Conservation (phyloP, 1,140 invertebrate genomes). For the Eufriesea mexicana region DNA sequence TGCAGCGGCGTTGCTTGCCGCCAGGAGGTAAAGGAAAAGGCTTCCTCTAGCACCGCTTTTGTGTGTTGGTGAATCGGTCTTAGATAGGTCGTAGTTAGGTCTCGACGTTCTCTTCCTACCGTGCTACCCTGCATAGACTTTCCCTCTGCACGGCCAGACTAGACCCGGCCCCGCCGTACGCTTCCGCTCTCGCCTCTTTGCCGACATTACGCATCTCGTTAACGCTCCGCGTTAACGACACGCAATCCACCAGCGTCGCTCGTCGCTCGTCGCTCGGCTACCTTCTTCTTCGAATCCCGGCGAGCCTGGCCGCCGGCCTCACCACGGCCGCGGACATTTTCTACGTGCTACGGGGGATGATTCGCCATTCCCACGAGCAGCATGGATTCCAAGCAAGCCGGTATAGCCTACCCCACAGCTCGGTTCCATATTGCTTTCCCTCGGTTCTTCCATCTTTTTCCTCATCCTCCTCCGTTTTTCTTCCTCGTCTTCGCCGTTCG, state of each 20-base stretch:
- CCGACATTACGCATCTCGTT: constrained; percentile 60
- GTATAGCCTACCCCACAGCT: not conserved
- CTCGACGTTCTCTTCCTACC: constrained; percentile 48
- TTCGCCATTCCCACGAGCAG: constrained; percentile 50
- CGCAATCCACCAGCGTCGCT: constrained; percentile 24
- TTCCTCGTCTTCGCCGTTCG: not conserved
- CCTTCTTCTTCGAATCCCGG: no score
- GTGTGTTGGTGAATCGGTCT: constrained; percentile 41
- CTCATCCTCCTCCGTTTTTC: constrained; percentile 6
- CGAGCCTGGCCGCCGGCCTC: no score
- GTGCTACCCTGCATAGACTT: constrained; percentile 40
- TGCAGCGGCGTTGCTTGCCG: constrained; percentile 64
- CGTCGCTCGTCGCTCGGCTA: no score
- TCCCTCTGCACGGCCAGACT: not conserved
- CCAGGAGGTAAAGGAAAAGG: constrained; percentile 48
- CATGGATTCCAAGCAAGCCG: not conserved
- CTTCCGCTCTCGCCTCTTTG: constrained; percentile 22
- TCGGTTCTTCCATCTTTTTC: constrained; percentile 7
- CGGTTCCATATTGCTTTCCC: constrained; percentile 32
- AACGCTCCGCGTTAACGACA: constrained; percentile 40
- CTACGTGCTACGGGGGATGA: constrained; percentile 11
- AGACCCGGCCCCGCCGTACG: not conserved
- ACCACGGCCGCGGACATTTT: not conserved
- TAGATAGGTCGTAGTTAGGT: constrained; percentile 42
- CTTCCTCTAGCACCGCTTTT: constrained; percentile 32